These are phyloP conservation scores for Muntiacus muntjak DNA, from an alignment of 2,113 vertebrate genomes.

Conservation along the genomic window DNA sequence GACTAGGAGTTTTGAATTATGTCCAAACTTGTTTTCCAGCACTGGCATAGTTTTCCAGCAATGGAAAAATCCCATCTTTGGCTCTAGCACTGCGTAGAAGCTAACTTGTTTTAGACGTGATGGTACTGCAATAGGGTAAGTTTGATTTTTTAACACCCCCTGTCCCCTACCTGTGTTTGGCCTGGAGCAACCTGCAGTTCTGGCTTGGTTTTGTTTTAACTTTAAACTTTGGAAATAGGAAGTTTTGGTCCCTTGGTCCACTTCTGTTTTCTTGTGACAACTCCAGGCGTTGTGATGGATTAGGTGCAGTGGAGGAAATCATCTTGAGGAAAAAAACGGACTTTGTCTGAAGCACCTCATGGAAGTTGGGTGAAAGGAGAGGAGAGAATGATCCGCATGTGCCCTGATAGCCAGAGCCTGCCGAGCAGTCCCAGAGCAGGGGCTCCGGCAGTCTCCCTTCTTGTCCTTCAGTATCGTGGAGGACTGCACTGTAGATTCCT, in stretches of 20 bases:
- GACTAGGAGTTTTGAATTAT: not conserved
- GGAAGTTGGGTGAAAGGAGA: not conserved
- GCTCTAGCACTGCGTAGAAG: not conserved
- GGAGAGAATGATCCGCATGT: not conserved
- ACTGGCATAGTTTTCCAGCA: conserved; percentile 19
- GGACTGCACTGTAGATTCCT: not conserved
- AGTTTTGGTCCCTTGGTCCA: not conserved
- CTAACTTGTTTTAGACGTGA: not conserved
- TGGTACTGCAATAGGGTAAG: not conserved
- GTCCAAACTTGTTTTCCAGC: conserved; percentile 40
- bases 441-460: not conserved
- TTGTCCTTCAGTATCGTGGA: not conserved
- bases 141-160: not conserved
- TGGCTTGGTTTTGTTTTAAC: conserved; percentile 33
- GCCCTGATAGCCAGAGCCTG: not conserved
- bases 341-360: not conserved
- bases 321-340: not conserved
- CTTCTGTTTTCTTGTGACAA: not conserved
- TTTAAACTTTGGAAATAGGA: not conserved
- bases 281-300: not conserved
- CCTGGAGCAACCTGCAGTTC: not conserved
- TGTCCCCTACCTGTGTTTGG: not conserved
- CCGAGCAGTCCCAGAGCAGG: not conserved
- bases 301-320: not conserved
- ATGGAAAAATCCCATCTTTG: conserved; percentile 7